Evolutionary conservation across 2,113 vertebrate species (phyloP), one percentile per base, ranked within the genome.

Genomic region (Chamaea fasciata): DNA sequence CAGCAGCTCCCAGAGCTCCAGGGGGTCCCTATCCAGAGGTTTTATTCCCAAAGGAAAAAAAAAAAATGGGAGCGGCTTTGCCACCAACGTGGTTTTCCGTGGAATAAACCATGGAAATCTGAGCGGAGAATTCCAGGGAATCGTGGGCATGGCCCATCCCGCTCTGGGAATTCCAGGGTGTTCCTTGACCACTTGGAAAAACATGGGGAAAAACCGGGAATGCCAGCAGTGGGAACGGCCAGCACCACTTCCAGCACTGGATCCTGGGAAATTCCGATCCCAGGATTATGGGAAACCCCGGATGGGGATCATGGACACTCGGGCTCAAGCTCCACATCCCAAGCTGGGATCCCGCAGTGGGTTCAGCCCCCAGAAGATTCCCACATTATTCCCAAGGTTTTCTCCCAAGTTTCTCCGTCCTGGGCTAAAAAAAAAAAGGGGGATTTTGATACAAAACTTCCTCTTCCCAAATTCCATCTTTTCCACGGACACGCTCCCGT

Each of bases 101-200:
- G 7, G 7, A 57, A 50, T 19, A 42, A 76, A 6, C 8, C 16
- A 14, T 0, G 2, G 52, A 41, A 67, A 35, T 26, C 35, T 0
- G 21, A 85, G 62, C 42, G 49, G 24, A 57, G 26, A 17, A 76
- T 76, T 57, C 35, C 44, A 57, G 31, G 35, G 44, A 76, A 26
- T 35, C 0, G 0, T 13, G 50, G 15, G 30, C 28, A 20, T 0
- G 3, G 42, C 42, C 0, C 0, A 47, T 39, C 28, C n/a, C 19
- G 3, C 12, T 41, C 50, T 6, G 30, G 41, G 6, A 30, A 49
- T 41, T 5, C 35, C 60, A n/a, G 70, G 24, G 35, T 41, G 15
- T 4, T 57, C 12, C 16, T 50, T 5, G 35, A 41, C 5, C 60
- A 20, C 30, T 49, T 0, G 0, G 13, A 49, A 75, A 85, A 75